Evolutionary conservation across 1,140 invertebrate genomes (phyloP), one percentile per base, ranked within the genome.

Genomic region (Neotoxoptera formosana): DNA sequence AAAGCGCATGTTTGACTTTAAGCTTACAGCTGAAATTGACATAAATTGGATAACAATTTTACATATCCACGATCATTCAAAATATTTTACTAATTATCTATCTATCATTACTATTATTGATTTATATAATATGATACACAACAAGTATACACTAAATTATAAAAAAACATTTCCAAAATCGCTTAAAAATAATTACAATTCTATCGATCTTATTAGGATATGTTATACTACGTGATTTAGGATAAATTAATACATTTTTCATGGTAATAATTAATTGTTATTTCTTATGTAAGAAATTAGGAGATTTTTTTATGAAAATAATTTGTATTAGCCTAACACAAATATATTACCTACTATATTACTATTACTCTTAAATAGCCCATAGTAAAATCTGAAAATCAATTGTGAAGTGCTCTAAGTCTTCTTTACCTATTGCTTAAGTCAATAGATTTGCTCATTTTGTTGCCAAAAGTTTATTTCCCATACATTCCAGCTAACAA

Each of bases 371-470:
- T 47, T 17, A 86, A 41, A 1, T 47, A 9, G 4, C 45, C 25
- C 41, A 25, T 17, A 30, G 45, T 30, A 86, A 76, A 76, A n/a
- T 67, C 30, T 30, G 1, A 45, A 45, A 23, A 47, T 34, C 47
- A 9, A n/a, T 67, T 30, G 8, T n/a, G 45, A 76, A 76, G 14
- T 90, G 89, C 36, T 67, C 60, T 36, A 20, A 67, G 0, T 67
- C 30, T 45, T 36, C 51, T n/a, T 14, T 36, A 83, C 17, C 30
- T 81, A 21, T 91, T 83, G 67, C 67, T 91, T 11, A 91, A 81
- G 47, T 51, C 76, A 48, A 48, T 81, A 51, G 60, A 48, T 76
- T 91, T 83, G 90, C n/a, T 91, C 90, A 83, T 91, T 83, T 81
- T 34, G 30, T 81, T 51, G 60, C 60, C 67, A 91, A 83, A 48